Evolutionary conservation across 1,140 invertebrate genomes (phyloP).

Genomic region (Eurosta solidaginis): DNA sequence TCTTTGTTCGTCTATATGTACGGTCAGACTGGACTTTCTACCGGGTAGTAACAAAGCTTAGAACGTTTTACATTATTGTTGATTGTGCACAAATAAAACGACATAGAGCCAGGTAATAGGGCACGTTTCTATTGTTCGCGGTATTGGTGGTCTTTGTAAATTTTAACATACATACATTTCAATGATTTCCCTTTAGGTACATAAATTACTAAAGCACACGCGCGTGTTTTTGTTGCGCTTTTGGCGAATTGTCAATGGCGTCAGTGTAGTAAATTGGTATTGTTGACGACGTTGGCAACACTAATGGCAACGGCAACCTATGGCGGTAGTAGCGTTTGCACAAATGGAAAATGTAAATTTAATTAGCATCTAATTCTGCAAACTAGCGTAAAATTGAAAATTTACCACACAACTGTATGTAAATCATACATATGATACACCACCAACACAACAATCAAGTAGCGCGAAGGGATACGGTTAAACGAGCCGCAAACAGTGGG

Average conservation of each 20-base stretch:
- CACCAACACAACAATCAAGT: background rate
- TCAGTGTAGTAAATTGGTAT: background rate
- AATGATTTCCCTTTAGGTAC: too few species aligned
- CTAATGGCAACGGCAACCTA: too few species aligned
- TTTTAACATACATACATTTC: background rate
- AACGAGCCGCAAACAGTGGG: too few species aligned
- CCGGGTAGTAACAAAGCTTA: background rate
- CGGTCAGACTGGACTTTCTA: too few species aligned
- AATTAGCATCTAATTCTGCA: slow-evolving; percentile 42
- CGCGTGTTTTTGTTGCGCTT: background rate
- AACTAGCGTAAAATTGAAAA: slow-evolving; percentile 42
- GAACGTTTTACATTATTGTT: background rate
- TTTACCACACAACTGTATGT: slow-evolving; percentile 32
- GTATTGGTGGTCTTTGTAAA: too few species aligned
- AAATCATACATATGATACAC: background rate
- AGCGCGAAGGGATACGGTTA: too few species aligned
- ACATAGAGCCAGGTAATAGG: background rate
- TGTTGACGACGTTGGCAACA: background rate
- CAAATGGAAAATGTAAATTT: slow-evolving; percentile 42
- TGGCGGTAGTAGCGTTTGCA: background rate
- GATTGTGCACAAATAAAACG: background rate
- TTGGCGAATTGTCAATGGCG: slow-evolving; percentile 10
- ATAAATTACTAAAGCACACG: background rate
- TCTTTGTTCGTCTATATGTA: too few species aligned
- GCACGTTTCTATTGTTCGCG: background rate